These are phyloP conservation scores for Melikaiella ostensackeni DNA, from an alignment of 2,888 invertebrate species.

Conservation along the genomic window DNA sequence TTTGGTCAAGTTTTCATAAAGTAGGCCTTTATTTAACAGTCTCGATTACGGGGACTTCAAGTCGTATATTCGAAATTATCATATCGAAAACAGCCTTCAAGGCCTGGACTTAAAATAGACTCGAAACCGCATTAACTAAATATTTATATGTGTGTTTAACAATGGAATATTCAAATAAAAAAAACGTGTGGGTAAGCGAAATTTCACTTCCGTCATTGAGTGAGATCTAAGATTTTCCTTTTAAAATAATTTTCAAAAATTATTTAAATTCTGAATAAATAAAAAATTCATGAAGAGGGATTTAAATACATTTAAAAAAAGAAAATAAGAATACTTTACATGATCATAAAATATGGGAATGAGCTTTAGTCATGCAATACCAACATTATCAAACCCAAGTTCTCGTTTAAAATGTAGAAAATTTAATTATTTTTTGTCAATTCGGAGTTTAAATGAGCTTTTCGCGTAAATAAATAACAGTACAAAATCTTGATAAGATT, in stretches of 20 bases:
- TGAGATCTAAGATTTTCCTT: neutral
- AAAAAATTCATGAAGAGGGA: neutral
- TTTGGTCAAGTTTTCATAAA: neutral
- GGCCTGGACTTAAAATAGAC: conserved; percentile 21
- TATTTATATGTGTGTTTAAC: conserved; percentile 16
- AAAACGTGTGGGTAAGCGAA: neutral
- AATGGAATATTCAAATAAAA: neutral
- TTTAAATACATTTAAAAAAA: no score
- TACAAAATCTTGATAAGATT: neutral
- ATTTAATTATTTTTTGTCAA: neutral
- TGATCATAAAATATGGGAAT: neutral
- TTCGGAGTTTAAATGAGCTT: neutral
- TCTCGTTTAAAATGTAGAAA: neutral
- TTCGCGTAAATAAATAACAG: neutral
- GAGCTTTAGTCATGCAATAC: conserved; percentile 13
- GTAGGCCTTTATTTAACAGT: neutral
- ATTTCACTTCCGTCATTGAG: neutral
- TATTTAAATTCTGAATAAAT: neutral
- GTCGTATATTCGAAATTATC: conserved; percentile 4
- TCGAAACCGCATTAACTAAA: neutral
- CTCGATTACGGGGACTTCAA: neutral
- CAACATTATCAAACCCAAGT: neutral
- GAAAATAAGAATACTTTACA: neutral
- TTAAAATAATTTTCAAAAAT: neutral
- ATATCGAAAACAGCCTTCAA: conserved; percentile 21